Evolutionary conservation across 1,140 invertebrate species (phyloP), one percentile per base, ranked within the genome.

Genomic region (Neodiprion fabricii): DNA sequence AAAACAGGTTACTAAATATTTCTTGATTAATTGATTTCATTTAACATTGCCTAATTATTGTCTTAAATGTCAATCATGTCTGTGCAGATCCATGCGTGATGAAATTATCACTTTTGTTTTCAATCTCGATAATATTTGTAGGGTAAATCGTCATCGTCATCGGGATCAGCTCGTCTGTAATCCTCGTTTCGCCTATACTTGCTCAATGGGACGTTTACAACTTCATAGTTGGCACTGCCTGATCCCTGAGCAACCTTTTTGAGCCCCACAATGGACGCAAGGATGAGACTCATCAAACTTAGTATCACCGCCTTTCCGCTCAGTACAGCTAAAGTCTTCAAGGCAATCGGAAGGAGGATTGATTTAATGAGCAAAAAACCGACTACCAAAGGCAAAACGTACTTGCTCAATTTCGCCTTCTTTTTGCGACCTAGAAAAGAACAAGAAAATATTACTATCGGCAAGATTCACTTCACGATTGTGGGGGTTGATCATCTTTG

Each of bases 261-360:
- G 7, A 89, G 72, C 7, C 88, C 87, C 9, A 88, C 82, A 72
- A 89, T 87, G 11, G 87, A 87, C 17, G 89, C 89, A 67, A 91
- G 73, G 14, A 91, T 84, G 28, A 91, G 80, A 17, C 90, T 90
- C 78, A 91, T 90, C 76, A 91, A 83, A 75, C 90, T 90, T 71
- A 91, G 85, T n/a, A 91, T 82, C 61, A 91, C 88, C 1, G 91
- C 90, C 77, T 91, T 90, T 14, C 90, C 89, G 28, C 92, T 91
- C 10, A 93, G 79, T 69, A 93, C 88, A 7, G 91, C 91, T 10
- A 94, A 78, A 21, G 88, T 88, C 78, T 93, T 93, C 70, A 93
- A 78, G 14, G 91, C 89, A n/a, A 93, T 82, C 1, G 92, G 92
- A 71, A 93, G 78, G 2, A 93, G 69, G 9, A 93, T 83, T 66